phyloP scores from a whole-genome alignment of 2,113 vertebrate genomes.

The Leucopsar rothschildi region DNA sequence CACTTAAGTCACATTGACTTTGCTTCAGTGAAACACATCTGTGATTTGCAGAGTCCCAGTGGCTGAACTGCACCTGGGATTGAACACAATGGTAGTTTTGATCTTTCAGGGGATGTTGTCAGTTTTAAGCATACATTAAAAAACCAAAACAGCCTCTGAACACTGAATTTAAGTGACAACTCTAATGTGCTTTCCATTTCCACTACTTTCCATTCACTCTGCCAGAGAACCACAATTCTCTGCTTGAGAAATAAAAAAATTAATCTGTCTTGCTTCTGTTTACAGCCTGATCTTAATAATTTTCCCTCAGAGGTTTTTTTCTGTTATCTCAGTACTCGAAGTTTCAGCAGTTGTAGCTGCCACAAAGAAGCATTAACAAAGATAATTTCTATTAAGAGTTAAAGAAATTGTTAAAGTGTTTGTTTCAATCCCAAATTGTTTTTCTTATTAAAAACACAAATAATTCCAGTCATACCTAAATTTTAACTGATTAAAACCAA shows the following conservation, averaged over 20 bases:
- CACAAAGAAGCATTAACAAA: not conserved
- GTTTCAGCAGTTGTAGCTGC: not conserved
- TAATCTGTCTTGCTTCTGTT: not conserved
- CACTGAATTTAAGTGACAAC: not conserved
- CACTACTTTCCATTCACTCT: slow-evolving; percentile 9
- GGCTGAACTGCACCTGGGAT: not conserved
- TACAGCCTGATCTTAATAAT: not conserved
- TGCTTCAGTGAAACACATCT: not conserved
- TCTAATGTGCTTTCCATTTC: slow-evolving; percentile 33
- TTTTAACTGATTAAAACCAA: not conserved
- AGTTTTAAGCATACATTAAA: not conserved
- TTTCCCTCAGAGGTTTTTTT: not conserved
- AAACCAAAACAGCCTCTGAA: not conserved
- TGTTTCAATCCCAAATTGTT: not conserved
- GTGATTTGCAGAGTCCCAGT: not conserved
- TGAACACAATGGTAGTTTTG: not conserved
- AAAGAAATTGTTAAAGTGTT: not conserved
- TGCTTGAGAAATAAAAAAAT: not conserved
- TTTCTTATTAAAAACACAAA: not conserved
- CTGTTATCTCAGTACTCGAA: not conserved
- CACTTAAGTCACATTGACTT: not conserved
- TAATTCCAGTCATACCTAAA: not conserved
- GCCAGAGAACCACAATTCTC: not conserved
- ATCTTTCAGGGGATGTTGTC: not conserved
- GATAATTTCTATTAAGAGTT: not conserved